Evolutionary conservation across 2,113 vertebrate species (phyloP).

Genomic region (Rhea pennata): DNA sequence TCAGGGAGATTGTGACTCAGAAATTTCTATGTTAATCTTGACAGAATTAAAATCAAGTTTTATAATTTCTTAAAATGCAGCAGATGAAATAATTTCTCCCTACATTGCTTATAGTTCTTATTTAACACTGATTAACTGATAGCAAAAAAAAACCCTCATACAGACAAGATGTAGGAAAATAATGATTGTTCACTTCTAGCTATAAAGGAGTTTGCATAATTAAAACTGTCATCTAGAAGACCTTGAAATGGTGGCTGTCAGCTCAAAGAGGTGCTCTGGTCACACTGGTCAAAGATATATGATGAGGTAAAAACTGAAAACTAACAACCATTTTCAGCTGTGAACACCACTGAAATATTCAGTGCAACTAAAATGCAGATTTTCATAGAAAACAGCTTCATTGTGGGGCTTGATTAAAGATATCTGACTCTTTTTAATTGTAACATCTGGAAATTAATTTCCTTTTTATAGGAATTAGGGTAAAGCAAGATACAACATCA

Average conservation of each 20-base stretch:
- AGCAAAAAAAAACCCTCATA: background rate
- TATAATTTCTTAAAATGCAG: background rate
- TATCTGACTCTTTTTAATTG: too few species aligned
- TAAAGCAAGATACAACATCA: too few species aligned
- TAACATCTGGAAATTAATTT: too few species aligned
- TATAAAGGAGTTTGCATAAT: background rate
- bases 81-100: background rate
- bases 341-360: background rate
- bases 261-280: background rate
- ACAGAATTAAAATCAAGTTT: background rate
- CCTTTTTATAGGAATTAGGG: too few species aligned
- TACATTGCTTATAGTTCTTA: background rate
- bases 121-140: background rate
- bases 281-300: background rate
- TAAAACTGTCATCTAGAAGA: background rate
- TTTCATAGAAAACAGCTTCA: too few species aligned
- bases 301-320: background rate
- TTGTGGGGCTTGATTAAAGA: too few species aligned
- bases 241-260: background rate
- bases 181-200: background rate
- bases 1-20: background rate
- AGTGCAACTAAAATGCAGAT: background rate
- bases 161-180: background rate
- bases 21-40: background rate
- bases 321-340: background rate